Percentiles rank a stretch among this genome's conserved stretches.
Conservation (phyloP, 2,113 vertebrate species). For the Lagopus muta region DNA sequence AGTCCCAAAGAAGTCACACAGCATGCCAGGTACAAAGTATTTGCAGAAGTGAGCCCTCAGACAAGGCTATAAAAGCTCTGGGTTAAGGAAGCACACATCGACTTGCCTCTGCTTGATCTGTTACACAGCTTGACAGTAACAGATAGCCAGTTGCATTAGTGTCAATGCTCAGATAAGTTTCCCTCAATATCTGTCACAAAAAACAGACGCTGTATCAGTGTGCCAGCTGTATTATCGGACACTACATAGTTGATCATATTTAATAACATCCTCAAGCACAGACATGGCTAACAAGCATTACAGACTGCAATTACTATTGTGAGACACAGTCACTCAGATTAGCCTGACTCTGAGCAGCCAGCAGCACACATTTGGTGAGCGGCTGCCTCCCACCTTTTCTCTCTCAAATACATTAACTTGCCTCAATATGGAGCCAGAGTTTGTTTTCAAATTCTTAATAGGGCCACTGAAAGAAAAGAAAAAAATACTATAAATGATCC, state of each 20-base stretch:
- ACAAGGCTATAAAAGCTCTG: conserved; percentile 33
- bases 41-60: conserved; percentile 33
- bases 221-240: conserved; percentile 34
- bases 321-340: background rate
- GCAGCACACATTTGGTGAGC: background rate
- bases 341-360: background rate
- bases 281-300: conserved; percentile 7
- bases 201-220: conserved; percentile 20
- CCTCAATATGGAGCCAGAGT: conserved; percentile 71
- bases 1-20: conserved; percentile 10
- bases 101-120: conserved; percentile 57
- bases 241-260: conserved; percentile 59
- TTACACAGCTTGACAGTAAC: conserved; percentile 66
- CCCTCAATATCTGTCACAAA: conserved; percentile 60
- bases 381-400: conserved; percentile 24
- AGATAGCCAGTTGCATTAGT: conserved; percentile 65
- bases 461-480: conserved; percentile 78
- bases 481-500: conserved; percentile 76
- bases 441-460: conserved; percentile 84
- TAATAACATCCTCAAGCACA: conserved; percentile 27
- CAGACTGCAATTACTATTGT: background rate
- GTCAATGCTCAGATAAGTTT: conserved; percentile 66
- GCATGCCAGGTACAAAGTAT: conserved; percentile 34
- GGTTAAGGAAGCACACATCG: conserved; percentile 48
- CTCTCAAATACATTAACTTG: conserved; percentile 49